These are phyloP conservation scores for Hippocampus zosterae DNA, from an alignment of 2,113 vertebrate species.

Conservation along the genomic window DNA sequence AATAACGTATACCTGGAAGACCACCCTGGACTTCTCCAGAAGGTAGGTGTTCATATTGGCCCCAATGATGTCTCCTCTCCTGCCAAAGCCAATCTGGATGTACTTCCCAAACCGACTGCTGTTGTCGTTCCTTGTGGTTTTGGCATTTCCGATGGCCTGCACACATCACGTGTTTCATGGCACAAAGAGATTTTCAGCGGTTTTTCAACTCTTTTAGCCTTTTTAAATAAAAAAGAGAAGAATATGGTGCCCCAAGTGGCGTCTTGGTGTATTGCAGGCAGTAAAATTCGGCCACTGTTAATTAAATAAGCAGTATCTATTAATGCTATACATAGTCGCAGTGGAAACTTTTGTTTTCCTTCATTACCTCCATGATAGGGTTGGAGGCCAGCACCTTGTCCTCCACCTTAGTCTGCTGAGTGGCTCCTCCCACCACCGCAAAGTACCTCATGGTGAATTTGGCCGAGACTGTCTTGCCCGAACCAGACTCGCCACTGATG, in stretches of 20 bases:
- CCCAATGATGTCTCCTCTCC: constrained; percentile 65
- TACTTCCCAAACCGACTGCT: constrained; percentile 82
- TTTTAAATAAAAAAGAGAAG: too few relatives aligned
- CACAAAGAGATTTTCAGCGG: background rate
- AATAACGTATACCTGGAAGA: constrained; percentile 71
- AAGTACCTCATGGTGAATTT: constrained; percentile 78
- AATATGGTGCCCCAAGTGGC: too few relatives aligned
- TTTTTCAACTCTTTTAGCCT: too few relatives aligned
- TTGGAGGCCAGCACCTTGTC: constrained; percentile 75
- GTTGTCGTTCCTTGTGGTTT: constrained; percentile 78
- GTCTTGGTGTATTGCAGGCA: too few relatives aligned
- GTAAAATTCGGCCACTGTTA: too few relatives aligned
- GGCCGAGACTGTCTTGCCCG: constrained; percentile 76
- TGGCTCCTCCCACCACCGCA: constrained; percentile 74
- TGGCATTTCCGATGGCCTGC: constrained; percentile 80
- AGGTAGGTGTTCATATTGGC: constrained; percentile 79
- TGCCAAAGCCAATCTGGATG: constrained; percentile 74
- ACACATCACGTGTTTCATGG: background rate
- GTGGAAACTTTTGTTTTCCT: background rate
- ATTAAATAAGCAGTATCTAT: too few relatives aligned
- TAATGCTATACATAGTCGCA: background rate
- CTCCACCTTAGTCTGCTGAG: constrained; percentile 74
- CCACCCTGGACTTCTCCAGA: constrained; percentile 78
- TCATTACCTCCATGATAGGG: constrained; percentile 76
- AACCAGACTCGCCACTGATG: constrained; percentile 79